Evolutionary conservation across 2,888 invertebrate genomes (phyloP).

Genomic region (Prosopocoilus inquinatus): DNA sequence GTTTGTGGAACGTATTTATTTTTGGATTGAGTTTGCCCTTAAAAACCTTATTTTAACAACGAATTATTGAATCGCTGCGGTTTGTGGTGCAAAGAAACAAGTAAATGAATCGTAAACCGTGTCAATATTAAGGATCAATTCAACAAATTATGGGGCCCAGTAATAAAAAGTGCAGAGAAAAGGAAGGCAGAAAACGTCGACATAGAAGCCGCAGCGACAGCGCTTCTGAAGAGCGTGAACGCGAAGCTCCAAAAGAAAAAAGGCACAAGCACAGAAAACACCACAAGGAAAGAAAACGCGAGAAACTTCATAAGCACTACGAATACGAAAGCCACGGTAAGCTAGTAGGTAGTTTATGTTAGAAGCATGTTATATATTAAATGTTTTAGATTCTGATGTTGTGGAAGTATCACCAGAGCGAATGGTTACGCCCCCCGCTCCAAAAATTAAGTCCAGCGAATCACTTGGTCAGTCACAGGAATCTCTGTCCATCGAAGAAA

Average conservation of each 20-base stretch:
- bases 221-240: conserved; percentile 54
- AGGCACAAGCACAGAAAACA: conserved; percentile 57
- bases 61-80: too few species aligned
- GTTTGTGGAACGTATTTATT: too few species aligned
- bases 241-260: conserved; percentile 53
- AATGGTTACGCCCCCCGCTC: conserved; percentile 40
- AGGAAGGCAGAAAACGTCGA: conserved; percentile 65
- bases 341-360: too few species aligned
- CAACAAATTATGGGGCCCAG: conserved; percentile 61
- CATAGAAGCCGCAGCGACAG: conserved; percentile 61
- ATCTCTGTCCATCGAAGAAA: conserved; percentile 77
- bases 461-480: conserved; percentile 50
- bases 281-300: conserved; percentile 49
- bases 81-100: too few species aligned
- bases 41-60: too few species aligned
- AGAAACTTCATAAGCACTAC: conserved; percentile 38
- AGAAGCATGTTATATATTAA: conserved; percentile 1
- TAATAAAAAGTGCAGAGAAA: conserved; percentile 67
- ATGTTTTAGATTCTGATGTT: conserved; percentile 42
- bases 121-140: not conserved
- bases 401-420: conserved; percentile 41
- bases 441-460: conserved; percentile 38
- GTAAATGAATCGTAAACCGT: too few species aligned
- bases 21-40: too few species aligned
- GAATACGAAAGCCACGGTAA: conserved; percentile 59